Evolutionary conservation across 2,797 vertebrate species (phyloP), one percentile per base, ranked within the genome.

Genomic region (Gallirallus australis): DNA sequence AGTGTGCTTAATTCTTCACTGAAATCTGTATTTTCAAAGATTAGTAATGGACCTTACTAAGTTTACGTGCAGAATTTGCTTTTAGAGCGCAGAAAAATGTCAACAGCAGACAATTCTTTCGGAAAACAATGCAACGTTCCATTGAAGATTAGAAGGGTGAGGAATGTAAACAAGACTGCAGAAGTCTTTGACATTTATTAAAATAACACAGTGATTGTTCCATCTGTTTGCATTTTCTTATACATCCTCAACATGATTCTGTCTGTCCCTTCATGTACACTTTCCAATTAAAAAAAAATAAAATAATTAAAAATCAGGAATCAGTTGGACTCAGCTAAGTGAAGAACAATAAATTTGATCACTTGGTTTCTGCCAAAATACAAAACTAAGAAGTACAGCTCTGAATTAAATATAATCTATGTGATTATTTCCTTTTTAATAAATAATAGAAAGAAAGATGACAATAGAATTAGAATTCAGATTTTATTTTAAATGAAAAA

Each of bases 141-240:
- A 35, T 39, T 88, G 66, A 93, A 47, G 82, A 82, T 94, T 93
- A 78, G 86, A 83, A 94, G 90, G 79, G 63, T 81, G 93, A 93
- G 82, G 86, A 93, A 95, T 90, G 91, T 87, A 94, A 96, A 87
- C 75, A 90, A 94, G 81, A 71, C 86, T 93, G 64, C 52, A 76
- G 45, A 89, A 93, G 61, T 81, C 91, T 83, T 52, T 94, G 72
- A 93, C 60, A 12, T 75, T 45, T 76, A 81, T 70, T 94, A 65
- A 94, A 94, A 72, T 90, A 93, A 95, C 95, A 93, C 89, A 95
- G 93, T 94, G 94, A 96, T 96, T 95, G 89, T 97, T 97, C 91
- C 84, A 28, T 76, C 77, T 90, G 82, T 92, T 94, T 77, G 79
- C 69, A 87, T 96, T 95, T 96, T 93, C 86, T 85, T 52, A 65